phyloP scores from a whole-genome alignment of 2,113 vertebrate genomes.

The Mustela nigripes region DNA sequence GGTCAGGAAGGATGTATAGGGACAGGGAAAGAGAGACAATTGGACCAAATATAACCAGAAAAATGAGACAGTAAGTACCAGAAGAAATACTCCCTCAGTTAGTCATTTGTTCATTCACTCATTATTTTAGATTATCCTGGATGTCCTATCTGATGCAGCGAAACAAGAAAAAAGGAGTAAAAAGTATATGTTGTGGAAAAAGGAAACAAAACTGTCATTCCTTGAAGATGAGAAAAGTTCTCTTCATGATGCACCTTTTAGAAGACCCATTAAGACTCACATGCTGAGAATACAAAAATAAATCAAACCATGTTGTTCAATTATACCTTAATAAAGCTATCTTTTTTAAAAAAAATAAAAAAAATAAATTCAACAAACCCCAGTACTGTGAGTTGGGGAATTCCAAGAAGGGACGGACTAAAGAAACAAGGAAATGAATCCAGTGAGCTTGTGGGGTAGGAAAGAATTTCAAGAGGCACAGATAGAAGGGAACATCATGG shows the following conservation, averaged over 20 bases:
- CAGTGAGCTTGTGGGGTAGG: neutral
- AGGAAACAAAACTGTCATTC: too few species aligned
- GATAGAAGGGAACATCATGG: neutral
- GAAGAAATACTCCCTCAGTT: neutral
- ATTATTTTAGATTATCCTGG: neutral
- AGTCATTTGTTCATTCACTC: neutral
- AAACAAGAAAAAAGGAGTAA: too few species aligned
- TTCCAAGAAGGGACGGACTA: neutral
- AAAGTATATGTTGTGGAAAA: too few species aligned
- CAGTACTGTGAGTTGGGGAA: neutral
- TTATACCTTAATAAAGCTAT: neutral
- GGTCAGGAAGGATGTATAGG: neutral
- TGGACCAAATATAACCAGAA: slow-evolving; percentile 41
- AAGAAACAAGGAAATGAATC: neutral
- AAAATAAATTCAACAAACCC: neutral
- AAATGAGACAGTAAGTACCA: neutral
- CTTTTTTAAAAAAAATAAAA: neutral
- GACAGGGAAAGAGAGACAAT: neutral
- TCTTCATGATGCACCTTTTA: neutral
- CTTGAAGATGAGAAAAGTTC: too few species aligned
- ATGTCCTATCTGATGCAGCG: too few species aligned
- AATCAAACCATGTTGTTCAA: neutral
- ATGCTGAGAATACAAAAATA: slow-evolving; percentile 16
- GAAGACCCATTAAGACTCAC: neutral
- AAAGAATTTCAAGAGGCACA: neutral